Evolutionary conservation across 2,888 invertebrate genomes (phyloP), one percentile per base, ranked within the genome.

Genomic region (Melipona bicolor): DNA sequence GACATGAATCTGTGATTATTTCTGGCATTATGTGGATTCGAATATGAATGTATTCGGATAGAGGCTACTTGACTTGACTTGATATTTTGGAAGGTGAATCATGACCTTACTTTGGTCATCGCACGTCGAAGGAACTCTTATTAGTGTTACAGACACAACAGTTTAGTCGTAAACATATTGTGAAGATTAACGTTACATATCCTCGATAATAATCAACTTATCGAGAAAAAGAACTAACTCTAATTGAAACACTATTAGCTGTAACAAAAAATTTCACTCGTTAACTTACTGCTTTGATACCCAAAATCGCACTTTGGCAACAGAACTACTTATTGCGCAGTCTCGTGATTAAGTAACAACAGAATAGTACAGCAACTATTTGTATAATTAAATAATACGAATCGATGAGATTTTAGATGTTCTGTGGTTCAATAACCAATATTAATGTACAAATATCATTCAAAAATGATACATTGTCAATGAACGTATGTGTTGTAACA

Each of bases 401-500:
- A 77, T 80, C 73, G 72, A 84, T 68, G 76, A 79, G 68, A 65
- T 78, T 86, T 71, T 68, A 64, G 70, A 73, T 64, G 43, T 81
- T 81, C 77, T 67, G 24, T 70, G 56, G 43, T 78, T 72, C 78
- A 59, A 62, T 49, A 64, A 75, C 75, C 81, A 76, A 86, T 84
- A 61, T 76, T 84, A 76, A 84, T 84, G 24, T 84, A 86, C 81
- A 86, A 85, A 84, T 24, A 59, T 86, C 70, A 27, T 81, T 70
- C 77, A 50, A 74, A 73, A 86, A 81, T 82, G 77, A 77, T 89
- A 87, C 88, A 88, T 84, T 86, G 86, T 84, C 86, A 84, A 83
- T 87, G 77, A 83, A 84, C 76, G 65, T 70, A 54, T 65, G 68
- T 71, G 50, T 67, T 67, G 56, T 50, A 71, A 83, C 70, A 59